Base-by-base conservation (phyloP, 2,113 vertebrate genomes). In the Perca fluviatilis region DNA sequence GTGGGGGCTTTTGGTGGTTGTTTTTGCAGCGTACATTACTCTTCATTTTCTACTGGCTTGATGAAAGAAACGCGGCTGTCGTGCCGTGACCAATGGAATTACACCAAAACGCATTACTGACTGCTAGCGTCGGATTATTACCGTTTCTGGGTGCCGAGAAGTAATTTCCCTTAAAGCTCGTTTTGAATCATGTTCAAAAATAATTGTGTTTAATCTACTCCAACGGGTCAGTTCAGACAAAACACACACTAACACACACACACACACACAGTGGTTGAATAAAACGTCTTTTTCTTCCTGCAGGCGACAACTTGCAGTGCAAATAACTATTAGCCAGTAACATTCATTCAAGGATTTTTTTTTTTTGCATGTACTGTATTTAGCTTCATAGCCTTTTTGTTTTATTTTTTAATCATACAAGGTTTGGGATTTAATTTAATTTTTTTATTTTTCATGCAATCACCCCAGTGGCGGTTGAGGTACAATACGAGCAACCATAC, bases 341-440 rank as follows among this genome's bases (percentile, higher is more conserved):
- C 66, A 50, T 79, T 75, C 77, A 82, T 83, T 87, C 69, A 80
- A 85, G 68, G 79, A 78, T 76, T 79, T 27, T 27, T 27, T 27
- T 2, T 27, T 27, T 88, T 80, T 90, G 86, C 90, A 92, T 91
- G 89, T 86, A 70, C 80, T 87, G 86, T 91, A 88, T 89, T 91
- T 83, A 89, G 73, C 83, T 84, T 87, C 68, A 74, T 86, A 62
- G 54, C 77, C 75, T 60, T 84, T 86, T 6, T 13, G 77, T 51
- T 68, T 78, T 68, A 27, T 86, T 6, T 23, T 79, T 68, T 78
- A 65, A 27, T 66, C 86, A 78, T 64, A 67, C 50, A 11, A 16
- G 33, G 67, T 62, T 84, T 84, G 71, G 69, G 73, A 84, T 57
- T 63, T n/a, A n/a, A n/a, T n/a, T n/a, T n/a, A n/a, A n/a, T 68